Percentiles rank a stretch among this genome's conserved stretches.
Evolutionary conservation across 2,888 invertebrate species (phyloP).

Genomic region (Lycocerus yunnanus): DNA sequence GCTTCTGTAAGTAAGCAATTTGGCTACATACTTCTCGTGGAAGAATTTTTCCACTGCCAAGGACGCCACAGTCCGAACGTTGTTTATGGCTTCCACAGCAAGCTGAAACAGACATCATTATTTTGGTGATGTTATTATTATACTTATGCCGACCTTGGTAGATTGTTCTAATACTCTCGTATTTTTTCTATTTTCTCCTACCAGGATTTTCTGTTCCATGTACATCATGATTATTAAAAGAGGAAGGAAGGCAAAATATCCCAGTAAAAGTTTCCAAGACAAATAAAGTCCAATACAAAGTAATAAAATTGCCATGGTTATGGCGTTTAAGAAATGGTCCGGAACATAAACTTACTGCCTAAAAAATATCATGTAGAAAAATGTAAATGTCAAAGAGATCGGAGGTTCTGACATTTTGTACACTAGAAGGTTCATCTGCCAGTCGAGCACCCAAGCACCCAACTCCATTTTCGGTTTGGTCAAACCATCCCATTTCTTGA

Average conservation of each 20-base stretch:
- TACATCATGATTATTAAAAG: constrained; percentile 69
- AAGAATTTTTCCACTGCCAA: constrained; percentile 73
- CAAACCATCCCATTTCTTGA: constrained; percentile 79
- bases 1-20: constrained; percentile 64
- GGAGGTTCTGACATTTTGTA: constrained; percentile 75
- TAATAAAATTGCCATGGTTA: constrained; percentile 69
- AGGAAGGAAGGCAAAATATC: constrained; percentile 74
- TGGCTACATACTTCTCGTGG: constrained; percentile 64
- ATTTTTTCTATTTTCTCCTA: constrained; percentile 67
- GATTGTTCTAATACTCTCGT: constrained; percentile 72
- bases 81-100: constrained; percentile 79
- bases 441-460: constrained; percentile 76
- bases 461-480: constrained; percentile 71
- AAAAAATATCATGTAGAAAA: too few relatives aligned
- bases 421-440: constrained; percentile 76
- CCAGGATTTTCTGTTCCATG: constrained; percentile 68
- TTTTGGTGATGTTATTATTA: not conserved
- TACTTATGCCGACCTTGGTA: constrained; percentile 66
- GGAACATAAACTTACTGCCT: not conserved
- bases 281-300: constrained; percentile 70
- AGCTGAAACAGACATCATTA: constrained; percentile 53
- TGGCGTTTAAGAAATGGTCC: constrained; percentile 68
- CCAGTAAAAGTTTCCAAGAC: constrained; percentile 75
- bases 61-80: constrained; percentile 77
- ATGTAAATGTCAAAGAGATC: too few relatives aligned